Percentiles rank a stretch among this genome's conserved stretches.
Evolutionary conservation across 2,888 invertebrate species (phyloP).

Genomic region (Rhyacophila evoluta): DNA sequence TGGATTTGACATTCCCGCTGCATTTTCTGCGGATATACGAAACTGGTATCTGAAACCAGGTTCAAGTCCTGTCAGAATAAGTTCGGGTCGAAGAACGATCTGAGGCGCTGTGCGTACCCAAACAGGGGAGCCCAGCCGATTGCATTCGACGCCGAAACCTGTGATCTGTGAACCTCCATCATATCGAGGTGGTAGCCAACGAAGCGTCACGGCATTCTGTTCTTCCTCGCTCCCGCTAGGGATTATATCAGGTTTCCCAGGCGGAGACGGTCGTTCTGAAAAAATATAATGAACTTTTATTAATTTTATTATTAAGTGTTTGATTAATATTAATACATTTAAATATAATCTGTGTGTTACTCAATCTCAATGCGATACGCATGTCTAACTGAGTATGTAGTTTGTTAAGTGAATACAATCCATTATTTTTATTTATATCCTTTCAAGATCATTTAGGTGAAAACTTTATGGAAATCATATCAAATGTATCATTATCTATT

Average conservation of each 20-base stretch:
- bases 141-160: slow-evolving; percentile 84
- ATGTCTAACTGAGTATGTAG: no score
- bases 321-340: no score
- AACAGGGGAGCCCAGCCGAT: slow-evolving; percentile 77
- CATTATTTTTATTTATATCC: no score
- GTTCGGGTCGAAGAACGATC: slow-evolving; percentile 78
- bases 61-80: slow-evolving; percentile 84
- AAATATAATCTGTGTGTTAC: no score
- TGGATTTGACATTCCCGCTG: slow-evolving; percentile 85
- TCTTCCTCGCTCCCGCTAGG: slow-evolving; percentile 78
- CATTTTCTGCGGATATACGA: slow-evolving; percentile 92
- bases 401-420: no score
- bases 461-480: no score
- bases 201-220: slow-evolving; percentile 84
- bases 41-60: slow-evolving; percentile 92
- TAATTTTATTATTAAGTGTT: no score
- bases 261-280: slow-evolving; percentile 82
- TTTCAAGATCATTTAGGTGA: no score
- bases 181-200: slow-evolving; percentile 83
- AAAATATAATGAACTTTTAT: slow-evolving; percentile 51
- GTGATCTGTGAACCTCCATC: slow-evolving; percentile 91
- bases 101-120: slow-evolving; percentile 87
- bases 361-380: no score
- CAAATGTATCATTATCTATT: no score
- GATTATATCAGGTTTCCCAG: slow-evolving; percentile 86